Evolutionary conservation across 2,888 invertebrate genomes (phyloP), one percentile per base, ranked within the genome.

Genomic region (Drosophila mimetica): DNA sequence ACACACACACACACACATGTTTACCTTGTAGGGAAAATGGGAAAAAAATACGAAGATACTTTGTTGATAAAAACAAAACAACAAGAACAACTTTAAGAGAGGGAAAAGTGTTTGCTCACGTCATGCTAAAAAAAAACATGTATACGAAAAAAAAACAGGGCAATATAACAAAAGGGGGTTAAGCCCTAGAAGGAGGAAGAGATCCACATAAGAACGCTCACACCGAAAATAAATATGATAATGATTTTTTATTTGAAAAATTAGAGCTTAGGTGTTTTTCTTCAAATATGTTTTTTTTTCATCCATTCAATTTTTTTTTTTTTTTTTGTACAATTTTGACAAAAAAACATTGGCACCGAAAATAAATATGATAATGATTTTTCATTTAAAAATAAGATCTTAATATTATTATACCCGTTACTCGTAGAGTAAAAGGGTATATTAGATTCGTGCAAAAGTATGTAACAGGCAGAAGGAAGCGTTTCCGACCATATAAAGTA

Each of bases 1-100:
- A 76, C 51, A 50, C 22, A 55, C 39, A 55, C 46, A 42, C 36
- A 47, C 22, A 32, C 39, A 52, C 28, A 47, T 14, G 42, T 5
- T 44, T 11, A 48, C 50, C 36, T 36, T 36, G 39, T 22, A 13
- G 44, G 41, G 36, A 60, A 25, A 39, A 41, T 44, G 41, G 9
- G 37, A 57, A 39, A 48, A 42, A 42, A 67, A 50, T 25, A 32
- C 37, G 53, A 52, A 46, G 25, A 37, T 34, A 37, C 36, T 54
- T 44, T 37, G 28, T 54, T 28, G 30, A 42, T 53, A 36, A 42
- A 30, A 41, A 54, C 34, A 28, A 55, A 52, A 25, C 34, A 36
- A 51, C 55, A 20, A 44, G 34, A 41, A 66, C 50, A 44, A 8
- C 32, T 25, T 57, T 42, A 14, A 44, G 18, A 54, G 20, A 54